Evolutionary conservation across 2,113 vertebrate species (phyloP), one percentile per base, ranked within the genome.

Genomic region (Pagrus major): DNA sequence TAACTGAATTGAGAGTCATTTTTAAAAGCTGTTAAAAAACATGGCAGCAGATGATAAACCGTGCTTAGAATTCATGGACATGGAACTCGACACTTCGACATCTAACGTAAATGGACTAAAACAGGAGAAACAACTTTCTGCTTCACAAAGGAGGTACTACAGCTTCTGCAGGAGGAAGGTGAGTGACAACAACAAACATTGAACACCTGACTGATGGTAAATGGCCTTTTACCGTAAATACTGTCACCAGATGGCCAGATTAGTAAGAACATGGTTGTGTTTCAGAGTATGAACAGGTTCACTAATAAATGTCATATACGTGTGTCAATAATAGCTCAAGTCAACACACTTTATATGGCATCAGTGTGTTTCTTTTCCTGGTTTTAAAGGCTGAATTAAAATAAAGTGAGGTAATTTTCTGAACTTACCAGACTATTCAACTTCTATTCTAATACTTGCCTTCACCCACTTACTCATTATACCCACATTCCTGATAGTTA

Each of bases 111-210:
- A 27, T 47, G 86, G 77, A 49, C 77, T 49, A 12, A 95, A 90
- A 81, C 80, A 71, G 49, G 89, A 95, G 46, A 96, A 92, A 72
- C 91, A 93, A 27, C 92, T 96, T 74, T 91, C 90, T 89, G 88
- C 89, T 21, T 76, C 74, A n/a, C 78, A 88, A 20, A 94, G 95
- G 54, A 96, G 95, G 85, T 91, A 91, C 84, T 96, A 94, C 85
- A 86, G 92, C 6, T 90, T 94, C 86, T 94, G 94, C 77, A 96
- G 94, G 91, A 96, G 95, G 87, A 96, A 95, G 96, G 96, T 97
- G 91, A 85, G 85, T 71, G 9, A 39, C 2, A 3, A 39, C 2
- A 3, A 11, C 68, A 12, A 25, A 64, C 21, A 39, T 8, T 31
- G 3, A 35, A 37, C 3, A 39, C 46, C 1, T 37, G 44, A 2